Evolutionary conservation across 2,113 vertebrate species (phyloP).

Genomic region (Hydrolagus affinis): DNA sequence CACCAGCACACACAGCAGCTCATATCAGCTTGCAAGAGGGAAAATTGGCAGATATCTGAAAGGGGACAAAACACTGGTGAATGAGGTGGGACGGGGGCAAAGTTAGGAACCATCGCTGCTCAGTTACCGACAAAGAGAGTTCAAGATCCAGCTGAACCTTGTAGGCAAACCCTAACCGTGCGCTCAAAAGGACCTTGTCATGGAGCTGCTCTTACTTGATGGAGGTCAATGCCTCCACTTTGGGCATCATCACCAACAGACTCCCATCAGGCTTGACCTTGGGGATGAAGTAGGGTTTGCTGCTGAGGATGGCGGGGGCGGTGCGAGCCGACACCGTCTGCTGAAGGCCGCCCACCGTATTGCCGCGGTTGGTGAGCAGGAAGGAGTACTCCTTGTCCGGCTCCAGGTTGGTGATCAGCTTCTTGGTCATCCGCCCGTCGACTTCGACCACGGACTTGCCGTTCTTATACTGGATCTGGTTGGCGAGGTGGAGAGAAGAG

Average conservation of each 20-base stretch:
- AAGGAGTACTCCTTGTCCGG: conserved; percentile 86
- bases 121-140: too few relatives aligned
- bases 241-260: conserved; percentile 69
- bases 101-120: not conserved
- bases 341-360: conserved; percentile 69
- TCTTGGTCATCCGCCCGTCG: conserved; percentile 76
- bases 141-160: too few relatives aligned
- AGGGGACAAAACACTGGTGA: not conserved
- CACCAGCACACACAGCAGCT: not conserved
- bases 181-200: not conserved
- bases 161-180: too few relatives aligned
- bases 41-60: not conserved
- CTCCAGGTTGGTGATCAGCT: conserved; percentile 73
- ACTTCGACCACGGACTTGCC: conserved; percentile 72
- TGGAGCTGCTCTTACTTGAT: conserved; percentile 64
- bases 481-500: too few relatives aligned
- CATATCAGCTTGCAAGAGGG: not conserved
- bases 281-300: conserved; percentile 74
- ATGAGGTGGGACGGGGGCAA: not conserved
- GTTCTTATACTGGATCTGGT: conserved; percentile 78
- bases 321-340: conserved; percentile 79
- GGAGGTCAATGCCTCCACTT: conserved; percentile 63
- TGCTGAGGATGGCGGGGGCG: conserved; percentile 65
- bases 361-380: conserved; percentile 73
- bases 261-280: conserved; percentile 70